Conservation (phyloP, 2,888 invertebrate genomes). For the Plusia festucae region DNA sequence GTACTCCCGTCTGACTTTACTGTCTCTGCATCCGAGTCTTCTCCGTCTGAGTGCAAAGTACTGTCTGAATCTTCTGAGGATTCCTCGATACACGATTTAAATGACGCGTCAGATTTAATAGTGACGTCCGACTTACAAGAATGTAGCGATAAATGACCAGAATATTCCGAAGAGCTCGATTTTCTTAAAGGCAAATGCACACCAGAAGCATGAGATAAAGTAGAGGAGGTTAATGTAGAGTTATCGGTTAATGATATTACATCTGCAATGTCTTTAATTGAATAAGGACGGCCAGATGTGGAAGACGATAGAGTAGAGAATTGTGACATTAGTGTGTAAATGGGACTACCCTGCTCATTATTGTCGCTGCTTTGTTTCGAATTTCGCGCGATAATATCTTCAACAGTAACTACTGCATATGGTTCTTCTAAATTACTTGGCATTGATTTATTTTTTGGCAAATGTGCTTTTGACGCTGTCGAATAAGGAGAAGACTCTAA, state of each 20-base stretch:
- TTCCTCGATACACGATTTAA: conserved; percentile 81
- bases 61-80: conserved; percentile 81
- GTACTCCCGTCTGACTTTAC: conserved; percentile 82
- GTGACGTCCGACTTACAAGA: conserved; percentile 83
- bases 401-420: conserved; percentile 76
- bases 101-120: conserved; percentile 80
- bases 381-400: conserved; percentile 71
- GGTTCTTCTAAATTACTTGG: conserved; percentile 80
- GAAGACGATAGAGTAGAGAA: conserved; percentile 76
- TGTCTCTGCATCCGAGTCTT: conserved; percentile 82
- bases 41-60: conserved; percentile 83
- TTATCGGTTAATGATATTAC: conserved; percentile 76
- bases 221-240: conserved; percentile 70
- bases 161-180: conserved; percentile 85
- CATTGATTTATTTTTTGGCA: conserved; percentile 80
- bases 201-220: conserved; percentile 80
- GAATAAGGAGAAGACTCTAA: conserved; percentile 76
- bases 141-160: conserved; percentile 83
- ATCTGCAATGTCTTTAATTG: conserved; percentile 83
- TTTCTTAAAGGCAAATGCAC: conserved; percentile 77
- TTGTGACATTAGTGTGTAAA: conserved; percentile 76
- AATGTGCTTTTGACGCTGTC: conserved; percentile 66
- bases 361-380: conserved; percentile 28
- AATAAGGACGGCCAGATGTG: conserved; percentile 77
- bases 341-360: conserved; percentile 63